Conservation (phyloP, 2,113 vertebrate genomes). For the Gobius niger region DNA sequence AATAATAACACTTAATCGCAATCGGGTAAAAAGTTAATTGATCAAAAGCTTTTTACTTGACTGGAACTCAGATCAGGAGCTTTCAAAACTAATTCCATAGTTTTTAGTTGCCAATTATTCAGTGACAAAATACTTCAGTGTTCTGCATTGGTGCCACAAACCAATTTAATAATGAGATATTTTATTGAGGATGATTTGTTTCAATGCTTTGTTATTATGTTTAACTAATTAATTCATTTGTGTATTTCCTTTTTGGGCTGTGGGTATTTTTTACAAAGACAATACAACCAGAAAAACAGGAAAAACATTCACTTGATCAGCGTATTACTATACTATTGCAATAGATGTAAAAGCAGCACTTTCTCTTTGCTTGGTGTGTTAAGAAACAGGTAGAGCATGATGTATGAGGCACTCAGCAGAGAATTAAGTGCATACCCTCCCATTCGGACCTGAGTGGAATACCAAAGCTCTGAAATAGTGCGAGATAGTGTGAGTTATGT, state of each 20-base stretch:
- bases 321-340: neutral
- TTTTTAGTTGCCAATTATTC: neutral
- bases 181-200: too few species aligned
- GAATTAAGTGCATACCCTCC: constrained; percentile 11
- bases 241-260: too few species aligned
- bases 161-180: too few species aligned
- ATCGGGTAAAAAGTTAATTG: too few species aligned
- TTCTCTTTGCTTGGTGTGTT: neutral
- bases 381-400: neutral
- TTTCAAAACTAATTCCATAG: neutral
- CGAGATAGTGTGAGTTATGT: constrained; percentile 12
- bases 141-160: neutral
- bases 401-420: constrained; percentile 11
- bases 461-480: constrained; percentile 8
- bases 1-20: too few species aligned
- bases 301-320: neutral
- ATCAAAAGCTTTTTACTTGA: neutral
- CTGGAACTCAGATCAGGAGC: neutral
- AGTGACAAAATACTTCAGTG: neutral
- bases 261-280: neutral
- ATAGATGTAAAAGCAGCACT: neutral
- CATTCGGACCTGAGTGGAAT: constrained; percentile 13
- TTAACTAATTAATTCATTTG: too few species aligned
- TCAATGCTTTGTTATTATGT: too few species aligned
- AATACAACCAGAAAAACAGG: neutral